These are phyloP conservation scores for Columba janthina DNA, from an alignment of 2,113 vertebrate species.

Conservation along the genomic window DNA sequence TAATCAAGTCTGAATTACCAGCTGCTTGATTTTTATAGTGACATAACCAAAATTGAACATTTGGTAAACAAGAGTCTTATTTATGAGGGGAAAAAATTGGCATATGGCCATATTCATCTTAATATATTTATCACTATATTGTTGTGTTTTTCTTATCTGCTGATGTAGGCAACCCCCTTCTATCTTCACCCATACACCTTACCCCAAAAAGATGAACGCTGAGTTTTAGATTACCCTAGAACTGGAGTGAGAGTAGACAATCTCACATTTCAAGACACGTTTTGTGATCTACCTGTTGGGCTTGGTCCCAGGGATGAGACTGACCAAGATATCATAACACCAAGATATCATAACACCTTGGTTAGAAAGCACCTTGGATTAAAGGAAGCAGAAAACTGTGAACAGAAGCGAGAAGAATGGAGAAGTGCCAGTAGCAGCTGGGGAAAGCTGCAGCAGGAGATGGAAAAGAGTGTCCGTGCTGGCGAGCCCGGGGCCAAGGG, in stretches of 20 bases:
- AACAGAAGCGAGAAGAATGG: neutral
- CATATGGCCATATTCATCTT: conserved; percentile 27
- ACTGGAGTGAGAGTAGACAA: neutral
- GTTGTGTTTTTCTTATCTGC: neutral
- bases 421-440: neutral
- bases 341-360: rapidly evolving
- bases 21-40: conserved; percentile 82
- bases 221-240: neutral
- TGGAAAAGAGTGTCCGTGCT: neutral
- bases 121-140: neutral
- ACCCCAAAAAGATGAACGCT: neutral
- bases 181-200: neutral
- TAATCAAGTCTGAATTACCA: conserved; percentile 86
- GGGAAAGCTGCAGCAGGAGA: neutral
- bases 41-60: conserved; percentile 80
- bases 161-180: neutral
- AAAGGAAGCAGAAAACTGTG: neutral
- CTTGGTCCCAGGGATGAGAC: neutral
- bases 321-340: rapidly evolving
- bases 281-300: neutral
- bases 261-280: neutral
- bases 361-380: neutral
- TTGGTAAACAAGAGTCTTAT: conserved; percentile 76
- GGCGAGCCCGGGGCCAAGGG: rapidly evolving
- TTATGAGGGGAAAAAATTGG: conserved; percentile 7